These are phyloP conservation scores for Scaptomyza cyrtandrae DNA, from an alignment of 2,888 invertebrate genomes.

Conservation along the genomic window DNA sequence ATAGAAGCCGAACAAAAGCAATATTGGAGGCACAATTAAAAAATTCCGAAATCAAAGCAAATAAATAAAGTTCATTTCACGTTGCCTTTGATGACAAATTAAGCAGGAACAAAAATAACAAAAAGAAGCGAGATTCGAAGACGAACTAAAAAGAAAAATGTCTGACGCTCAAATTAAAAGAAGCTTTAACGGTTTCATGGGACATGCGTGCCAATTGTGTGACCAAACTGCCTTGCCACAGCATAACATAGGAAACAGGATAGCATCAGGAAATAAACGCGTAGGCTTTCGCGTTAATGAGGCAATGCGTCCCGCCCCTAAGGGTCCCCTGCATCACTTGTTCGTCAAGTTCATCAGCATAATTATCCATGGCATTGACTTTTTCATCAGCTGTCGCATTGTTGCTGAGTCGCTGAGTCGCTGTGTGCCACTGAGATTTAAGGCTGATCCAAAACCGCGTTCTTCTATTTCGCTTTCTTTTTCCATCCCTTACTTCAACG, in stretches of 20 bases:
- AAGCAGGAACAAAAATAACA: neutral
- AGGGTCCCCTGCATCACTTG: constrained; percentile 1
- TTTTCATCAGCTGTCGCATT: constrained; percentile 74
- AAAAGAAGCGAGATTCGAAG: neutral
- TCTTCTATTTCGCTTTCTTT: constrained; percentile 30
- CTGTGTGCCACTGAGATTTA: constrained; percentile 46
- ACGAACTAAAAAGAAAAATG: constrained; percentile 21
- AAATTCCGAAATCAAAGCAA: constrained; percentile 52
- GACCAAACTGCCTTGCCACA: neutral
- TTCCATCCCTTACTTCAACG: neutral
- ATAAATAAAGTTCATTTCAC: constrained; percentile 65
- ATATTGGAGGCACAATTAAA: constrained; percentile 65
- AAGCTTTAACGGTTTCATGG: constrained; percentile 68
- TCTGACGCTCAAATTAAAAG: constrained; percentile 67
- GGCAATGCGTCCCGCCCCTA: constrained; percentile 63
- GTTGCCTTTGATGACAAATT: constrained; percentile 65
- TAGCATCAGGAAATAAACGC: constrained; percentile 53
- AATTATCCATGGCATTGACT: constrained; percentile 78
- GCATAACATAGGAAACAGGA: neutral
- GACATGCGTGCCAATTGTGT: constrained; percentile 75
- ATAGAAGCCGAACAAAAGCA: constrained; percentile 53
- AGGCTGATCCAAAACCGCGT: constrained; percentile 26
- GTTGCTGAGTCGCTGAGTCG: constrained; percentile 58
- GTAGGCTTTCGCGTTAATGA: constrained; percentile 73
- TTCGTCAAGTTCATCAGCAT: constrained; percentile 76